Evolutionary conservation across 2,888 invertebrate genomes (phyloP), one percentile per base, ranked within the genome.

Genomic region (Drosophila lutescens): DNA sequence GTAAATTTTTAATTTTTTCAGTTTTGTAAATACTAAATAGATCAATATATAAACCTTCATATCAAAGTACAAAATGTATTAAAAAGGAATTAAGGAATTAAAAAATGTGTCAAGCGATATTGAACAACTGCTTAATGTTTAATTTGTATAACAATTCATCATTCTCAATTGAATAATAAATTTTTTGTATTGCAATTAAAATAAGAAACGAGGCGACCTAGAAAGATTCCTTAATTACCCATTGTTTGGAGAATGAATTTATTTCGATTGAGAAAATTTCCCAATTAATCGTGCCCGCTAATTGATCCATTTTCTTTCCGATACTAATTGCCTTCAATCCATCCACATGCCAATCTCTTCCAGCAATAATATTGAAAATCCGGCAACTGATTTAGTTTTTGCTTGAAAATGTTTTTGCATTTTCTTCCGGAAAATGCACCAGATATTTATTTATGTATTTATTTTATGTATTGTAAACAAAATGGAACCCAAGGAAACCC

Each of bases 371-470:
- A 40, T 50, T 40, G n/a, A 41, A 40, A 12, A 34, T 8, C 26
- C 15, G 34, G 34, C 38, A 15, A 32, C 26, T 26, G 20, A 40
- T 20, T 40, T 38, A 34, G 7, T 43, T 66, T 55, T 46, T 38
- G 38, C 9, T 13, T 13, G 15, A 23, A 53, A 65, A 53, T 41
- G 20, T 38, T 63, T n/a, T 10, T 4, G 20, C 53, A 65, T 46
- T 65, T 65, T 44, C 46, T 66, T 66, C 54, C 65, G 65, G 66
- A 54, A 66, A 65, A 66, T 66, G 54, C 38, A 65, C 8, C 17
- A 34, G 20, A 54, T 34, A 55, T 55, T 66, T 55, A 66, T 66
- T 66, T 65, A 53, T 63, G 65, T 66, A 55, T 66, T 66, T n/a
- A n/a, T n/a, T n/a, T n/a, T n/a, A n/a, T n/a, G n/a, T n/a, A n/a